A percentile compares a stretch with the other conserved stretches of the same genome.
These are phyloP conservation scores for Aspidiotus rigidus DNA, from an alignment of 2,888 invertebrate species.

Conservation along the genomic window DNA sequence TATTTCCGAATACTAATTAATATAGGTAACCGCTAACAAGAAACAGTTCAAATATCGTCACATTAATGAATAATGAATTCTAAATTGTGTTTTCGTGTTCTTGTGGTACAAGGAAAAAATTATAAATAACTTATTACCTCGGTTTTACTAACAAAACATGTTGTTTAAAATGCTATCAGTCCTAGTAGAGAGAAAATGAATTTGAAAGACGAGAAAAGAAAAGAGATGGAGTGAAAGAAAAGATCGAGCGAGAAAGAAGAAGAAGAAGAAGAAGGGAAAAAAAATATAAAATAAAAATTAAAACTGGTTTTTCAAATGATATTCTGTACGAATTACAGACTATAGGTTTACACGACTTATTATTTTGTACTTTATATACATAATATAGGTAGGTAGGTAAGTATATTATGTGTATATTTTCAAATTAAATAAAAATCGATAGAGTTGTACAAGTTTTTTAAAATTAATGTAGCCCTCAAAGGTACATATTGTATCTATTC, in stretches of 20 bases:
- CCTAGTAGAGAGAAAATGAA: constrained; percentile 22
- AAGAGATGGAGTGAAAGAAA: not conserved
- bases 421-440: not conserved
- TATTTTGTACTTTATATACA: not conserved
- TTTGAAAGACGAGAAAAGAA: constrained; percentile 4
- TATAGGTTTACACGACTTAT: not conserved
- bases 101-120: constrained; percentile 9
- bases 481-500: too few relatives aligned
- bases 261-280: constrained; percentile 6
- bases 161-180: not conserved
- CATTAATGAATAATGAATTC: constrained; percentile 32
- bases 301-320: too few relatives aligned
- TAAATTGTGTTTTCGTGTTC: constrained; percentile 32
- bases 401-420: not conserved
- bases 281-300: not conserved
- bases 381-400: not conserved
- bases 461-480: not conserved
- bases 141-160: constrained; percentile 3
- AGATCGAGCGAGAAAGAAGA: constrained; percentile 9
- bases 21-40: constrained; percentile 21
- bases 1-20: constrained; percentile 27
- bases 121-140: constrained; percentile 5
- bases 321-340: too few relatives aligned
- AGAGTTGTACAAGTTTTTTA: not conserved
- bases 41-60: constrained; percentile 26